Conservation (phyloP, 92 coral and sea anemone species). For the Porites evermanni region DNA sequence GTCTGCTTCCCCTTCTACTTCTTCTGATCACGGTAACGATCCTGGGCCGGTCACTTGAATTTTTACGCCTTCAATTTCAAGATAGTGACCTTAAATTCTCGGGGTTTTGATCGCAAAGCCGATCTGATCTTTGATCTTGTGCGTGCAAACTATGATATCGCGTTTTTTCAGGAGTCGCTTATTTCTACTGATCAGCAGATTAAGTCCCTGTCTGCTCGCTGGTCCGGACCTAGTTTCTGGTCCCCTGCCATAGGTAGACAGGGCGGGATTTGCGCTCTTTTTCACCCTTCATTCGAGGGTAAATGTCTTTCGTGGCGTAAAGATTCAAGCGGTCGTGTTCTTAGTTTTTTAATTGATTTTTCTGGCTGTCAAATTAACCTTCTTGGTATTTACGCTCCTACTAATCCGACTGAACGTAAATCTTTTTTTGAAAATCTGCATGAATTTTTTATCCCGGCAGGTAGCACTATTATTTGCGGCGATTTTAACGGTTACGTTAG, state of each 20-base stretch:
- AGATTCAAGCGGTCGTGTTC: slow-evolving; percentile 11
- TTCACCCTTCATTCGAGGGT: not conserved
- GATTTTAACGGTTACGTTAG: slow-evolving; percentile 50
- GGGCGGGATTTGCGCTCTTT: slow-evolving; percentile 5
- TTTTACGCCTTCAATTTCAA: not conserved
- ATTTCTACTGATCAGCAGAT: not conserved
- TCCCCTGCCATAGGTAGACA: slow-evolving; percentile 32
- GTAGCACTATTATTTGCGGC: slow-evolving; percentile 10
- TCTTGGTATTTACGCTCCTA: slow-evolving; percentile 43
- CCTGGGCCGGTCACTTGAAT: not conserved
- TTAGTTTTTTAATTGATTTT: not conserved
- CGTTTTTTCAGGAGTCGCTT: slow-evolving; percentile 27
- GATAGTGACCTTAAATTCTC: not conserved
- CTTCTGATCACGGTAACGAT: not conserved
- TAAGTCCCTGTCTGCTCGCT: not conserved
- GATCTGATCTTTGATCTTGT: not conserved
- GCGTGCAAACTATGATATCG: not conserved
- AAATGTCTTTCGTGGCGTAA: not conserved
- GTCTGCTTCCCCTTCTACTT: too few relatives aligned
- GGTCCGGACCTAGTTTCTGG: slow-evolving; percentile 46
- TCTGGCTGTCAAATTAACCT: not conserved
- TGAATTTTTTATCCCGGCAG: slow-evolving; percentile 1
- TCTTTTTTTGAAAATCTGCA: slow-evolving; percentile 14
- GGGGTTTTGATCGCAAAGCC: not conserved
- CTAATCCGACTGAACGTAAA: slow-evolving; percentile 15